Evolutionary conservation across 2,888 invertebrate genomes (phyloP), one percentile per base, ranked within the genome.

Genomic region (Punctoribates punctum): DNA sequence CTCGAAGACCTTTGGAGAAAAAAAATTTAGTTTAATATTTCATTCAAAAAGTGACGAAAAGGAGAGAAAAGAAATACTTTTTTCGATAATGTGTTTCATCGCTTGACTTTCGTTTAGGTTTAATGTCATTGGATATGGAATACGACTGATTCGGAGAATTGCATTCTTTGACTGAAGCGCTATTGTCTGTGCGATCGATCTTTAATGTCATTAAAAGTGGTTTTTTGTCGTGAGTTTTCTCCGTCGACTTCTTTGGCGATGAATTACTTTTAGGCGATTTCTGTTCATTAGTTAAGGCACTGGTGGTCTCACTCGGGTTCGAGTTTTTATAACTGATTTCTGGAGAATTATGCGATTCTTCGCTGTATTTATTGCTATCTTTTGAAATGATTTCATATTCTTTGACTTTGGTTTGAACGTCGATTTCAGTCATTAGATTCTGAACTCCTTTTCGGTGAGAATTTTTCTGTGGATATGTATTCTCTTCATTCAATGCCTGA

Each of bases 401-500:
- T 46, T 46, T 72, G 42, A 70, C 34, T 75, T 70, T 27, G 46
- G 9, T 75, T 27, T 23, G 54, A 20, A 54, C 13, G n/a, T 54
- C 54, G 23, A 8, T 54, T 54, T 54, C 20, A 54, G n/a, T 54
- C 54, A 20, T 54, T 20, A 54, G 20, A n/a, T 54, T 54, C 20
- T 54, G 54, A 20, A 54, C 54, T n/a, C 54, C 25, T 42, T 29
- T 65, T 42, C 57, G 8, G 17, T 74, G 34, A 60, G 23, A 34
- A 62, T 13, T 34, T 13, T 34, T 20, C 13, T 17, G 9, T 15
- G 60, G 34, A 42, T 74, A 60, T 67, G 34, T 29, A 38, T 54
- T 42, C 67, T 79, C 79, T 23, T 80, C 80, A 48, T 81, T 78
- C 25, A 81, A 67, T 20, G 81, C 81, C 42, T 78, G 80, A 11